Evolutionary conservation across 2,113 vertebrate genomes (phyloP), one percentile per base, ranked within the genome.

Genomic region (Caretta caretta): DNA sequence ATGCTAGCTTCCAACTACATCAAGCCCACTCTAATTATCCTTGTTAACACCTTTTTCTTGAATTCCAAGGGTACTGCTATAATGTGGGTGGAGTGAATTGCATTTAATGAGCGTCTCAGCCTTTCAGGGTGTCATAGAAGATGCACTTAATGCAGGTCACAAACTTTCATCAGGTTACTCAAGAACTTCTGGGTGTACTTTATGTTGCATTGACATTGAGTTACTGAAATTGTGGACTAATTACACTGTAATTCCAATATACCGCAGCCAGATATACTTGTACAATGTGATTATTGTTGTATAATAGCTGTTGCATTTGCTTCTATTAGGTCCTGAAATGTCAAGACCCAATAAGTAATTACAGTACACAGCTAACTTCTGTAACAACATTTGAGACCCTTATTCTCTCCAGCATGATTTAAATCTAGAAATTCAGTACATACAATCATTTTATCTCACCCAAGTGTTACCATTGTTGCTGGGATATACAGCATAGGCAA

Each of bases 61-160:
- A 80, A 27, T 95, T 96, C 35, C 53, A 94, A 91, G 42, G 42
- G 83, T 83, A 92, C 48, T 97, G 25, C 54, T 82, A 38, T 48
- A 84, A 90, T 49, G 29, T 91, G 31, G 17, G 12, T 85, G 86
- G 83, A 93, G 65, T 82, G 20, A 24, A 38, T 83, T 92, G 75
- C 89, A 85, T 48, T 93, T 97, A 93, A 89, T 95, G 82, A 97
- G 82, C 9, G 82, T 16, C 17, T 91, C 62, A 81, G 35, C 85
- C 56, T 89, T 97, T 95, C 81, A 89, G 29, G 65, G 6, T 82
- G 29, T 38, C 80, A 86, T n/a, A 89, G 25, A 84, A 87, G 38
- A 76, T 29, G 14, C 10, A 93, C 86, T 90, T 80, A 81, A 76
- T 84, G 69, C 69, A 88, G 83, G 25, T 56, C 84, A 49, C n/a